Evolutionary conservation across 1,140 invertebrate genomes (phyloP).

Genomic region (Cotesia chilonis): DNA sequence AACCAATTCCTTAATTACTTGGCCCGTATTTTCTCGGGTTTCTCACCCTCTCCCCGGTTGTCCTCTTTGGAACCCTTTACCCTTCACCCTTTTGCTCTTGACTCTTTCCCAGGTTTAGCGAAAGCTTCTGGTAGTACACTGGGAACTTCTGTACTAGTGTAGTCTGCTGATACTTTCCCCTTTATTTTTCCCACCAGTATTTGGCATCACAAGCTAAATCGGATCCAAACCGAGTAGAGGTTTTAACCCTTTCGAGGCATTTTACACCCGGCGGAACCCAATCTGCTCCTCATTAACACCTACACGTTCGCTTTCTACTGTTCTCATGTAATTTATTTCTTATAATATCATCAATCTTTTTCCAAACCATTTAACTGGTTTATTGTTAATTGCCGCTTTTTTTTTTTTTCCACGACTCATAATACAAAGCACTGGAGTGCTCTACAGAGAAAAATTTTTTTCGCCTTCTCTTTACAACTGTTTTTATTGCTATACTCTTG

Average conservation of each 20-base stretch:
- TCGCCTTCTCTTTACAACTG: no score
- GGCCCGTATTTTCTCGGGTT: slow-evolving; percentile 48
- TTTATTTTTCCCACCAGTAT: slow-evolving; percentile 26
- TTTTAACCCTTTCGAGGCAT: slow-evolving; percentile 9
- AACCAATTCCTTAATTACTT: slow-evolving; percentile 61
- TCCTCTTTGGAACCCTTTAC: slow-evolving; percentile 1
- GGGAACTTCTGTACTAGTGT: no score
- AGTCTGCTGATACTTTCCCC: slow-evolving; percentile 8
- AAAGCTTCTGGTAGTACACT: no score
- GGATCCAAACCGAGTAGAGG: slow-evolving; percentile 7
- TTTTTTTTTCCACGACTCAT: no score
- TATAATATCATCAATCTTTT: slow-evolving; percentile 25
- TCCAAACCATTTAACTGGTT: slow-evolving; percentile 17
- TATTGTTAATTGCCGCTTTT: neutral
- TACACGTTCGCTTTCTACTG: slow-evolving; percentile 9
- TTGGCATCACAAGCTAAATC: slow-evolving; percentile 8
- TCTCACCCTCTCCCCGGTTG: slow-evolving; percentile 32
- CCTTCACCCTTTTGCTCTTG: slow-evolving; percentile 33
- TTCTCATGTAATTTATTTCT: slow-evolving; percentile 19
- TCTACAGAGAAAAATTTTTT: no score
- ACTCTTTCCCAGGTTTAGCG: no score
- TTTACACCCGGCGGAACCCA: slow-evolving; percentile 39
- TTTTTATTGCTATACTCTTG: no score
- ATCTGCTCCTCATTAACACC: slow-evolving; percentile 50
- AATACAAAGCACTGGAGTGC: no score